Percentiles rank a stretch among this genome's conserved stretches.
Conservation (phyloP, 2,797 vertebrate genomes). For the Hemitrygon akajei region DNA sequence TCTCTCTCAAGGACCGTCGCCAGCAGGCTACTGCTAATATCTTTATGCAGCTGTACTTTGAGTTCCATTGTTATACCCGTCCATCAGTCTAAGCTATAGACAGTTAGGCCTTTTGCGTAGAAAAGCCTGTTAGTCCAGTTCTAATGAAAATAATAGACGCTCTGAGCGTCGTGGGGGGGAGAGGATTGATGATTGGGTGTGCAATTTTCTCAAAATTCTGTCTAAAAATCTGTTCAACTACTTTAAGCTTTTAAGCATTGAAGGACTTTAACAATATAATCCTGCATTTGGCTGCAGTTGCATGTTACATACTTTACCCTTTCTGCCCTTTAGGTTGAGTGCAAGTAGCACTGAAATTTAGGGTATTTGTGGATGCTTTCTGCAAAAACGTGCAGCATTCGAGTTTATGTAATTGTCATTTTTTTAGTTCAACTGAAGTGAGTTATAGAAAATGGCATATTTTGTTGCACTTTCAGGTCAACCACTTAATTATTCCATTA, state of each 20-base stretch:
- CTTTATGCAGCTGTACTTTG: neutral
- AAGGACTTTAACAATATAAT: neutral
- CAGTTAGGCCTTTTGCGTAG: neutral
- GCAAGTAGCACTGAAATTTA: neutral
- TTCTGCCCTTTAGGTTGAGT: neutral
- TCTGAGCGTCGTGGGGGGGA: no score
- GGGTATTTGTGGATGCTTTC: neutral
- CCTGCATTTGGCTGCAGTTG: neutral
- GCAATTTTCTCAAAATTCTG: neutral
- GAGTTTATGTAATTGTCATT: neutral
- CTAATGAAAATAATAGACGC: neutral
- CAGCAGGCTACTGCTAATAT: neutral
- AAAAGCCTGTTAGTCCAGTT: constrained; percentile 2
- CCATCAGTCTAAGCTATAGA: neutral
- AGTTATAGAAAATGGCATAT: neutral
- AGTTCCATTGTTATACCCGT: neutral
- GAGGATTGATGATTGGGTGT: neutral
- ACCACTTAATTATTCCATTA: neutral
- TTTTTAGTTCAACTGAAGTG: neutral
- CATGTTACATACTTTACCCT: neutral
- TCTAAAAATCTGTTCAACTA: neutral
- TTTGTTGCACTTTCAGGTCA: neutral
- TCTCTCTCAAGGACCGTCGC: no score
- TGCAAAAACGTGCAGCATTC: neutral
- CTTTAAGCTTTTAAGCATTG: neutral